phyloP scores from a whole-genome alignment of 2,797 vertebrate species.

The Pangasius larnaudii region DNA sequence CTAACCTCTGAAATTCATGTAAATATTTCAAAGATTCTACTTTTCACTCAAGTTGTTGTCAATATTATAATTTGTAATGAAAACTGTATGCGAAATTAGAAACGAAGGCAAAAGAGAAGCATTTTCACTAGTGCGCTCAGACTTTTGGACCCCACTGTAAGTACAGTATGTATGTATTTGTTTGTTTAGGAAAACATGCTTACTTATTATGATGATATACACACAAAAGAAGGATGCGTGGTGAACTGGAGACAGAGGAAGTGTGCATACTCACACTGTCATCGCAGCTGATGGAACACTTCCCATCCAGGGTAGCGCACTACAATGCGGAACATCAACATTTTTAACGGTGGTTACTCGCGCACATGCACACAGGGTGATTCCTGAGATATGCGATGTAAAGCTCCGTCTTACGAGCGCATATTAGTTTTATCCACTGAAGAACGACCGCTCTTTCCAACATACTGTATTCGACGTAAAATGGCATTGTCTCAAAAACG shows the following conservation, averaged over 20 bases:
- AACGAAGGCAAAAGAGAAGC: not conserved
- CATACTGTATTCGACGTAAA: not conserved
- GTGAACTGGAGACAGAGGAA: not conserved
- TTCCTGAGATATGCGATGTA: not conserved
- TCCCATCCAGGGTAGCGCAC: slow-evolving; percentile 93
- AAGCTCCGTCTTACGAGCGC: not conserved
- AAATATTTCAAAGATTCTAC: not conserved
- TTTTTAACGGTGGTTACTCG: not conserved
- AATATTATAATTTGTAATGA: not conserved
- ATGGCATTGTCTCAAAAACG: not conserved
- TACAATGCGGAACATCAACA: slow-evolving; percentile 60
- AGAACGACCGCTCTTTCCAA: not conserved
- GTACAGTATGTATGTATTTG: not conserved
- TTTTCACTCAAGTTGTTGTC: not conserved
- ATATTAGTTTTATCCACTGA: not conserved
- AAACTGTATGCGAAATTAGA: not conserved
- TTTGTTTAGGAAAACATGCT: not conserved
- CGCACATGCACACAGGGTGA: not conserved
- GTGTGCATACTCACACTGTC: slow-evolving; percentile 82
- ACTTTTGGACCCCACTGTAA: not conserved
- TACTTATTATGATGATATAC: not conserved
- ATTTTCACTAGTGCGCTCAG: not conserved
- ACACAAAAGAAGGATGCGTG: not conserved
- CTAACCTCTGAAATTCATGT: not conserved
- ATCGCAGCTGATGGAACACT: slow-evolving; percentile 95